Evolutionary conservation across 2,888 invertebrate species (phyloP).

Genomic region (Drosophila austrosaltans): DNA sequence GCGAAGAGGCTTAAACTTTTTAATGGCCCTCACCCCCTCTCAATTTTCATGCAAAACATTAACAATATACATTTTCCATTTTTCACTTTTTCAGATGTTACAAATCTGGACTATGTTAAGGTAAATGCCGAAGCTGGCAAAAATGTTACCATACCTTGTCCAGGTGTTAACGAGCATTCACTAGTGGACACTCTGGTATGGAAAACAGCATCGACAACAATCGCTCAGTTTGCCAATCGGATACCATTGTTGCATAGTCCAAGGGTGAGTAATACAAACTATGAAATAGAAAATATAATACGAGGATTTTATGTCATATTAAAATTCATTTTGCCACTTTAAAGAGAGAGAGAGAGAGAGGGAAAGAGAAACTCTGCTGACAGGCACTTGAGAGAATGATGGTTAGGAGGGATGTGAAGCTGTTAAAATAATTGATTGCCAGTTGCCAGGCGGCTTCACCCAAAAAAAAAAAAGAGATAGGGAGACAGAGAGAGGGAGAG

Average conservation of each 20-base stretch:
- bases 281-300: constrained; percentile 29
- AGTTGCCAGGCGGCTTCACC: constrained; percentile 54
- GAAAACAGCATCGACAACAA: constrained; percentile 84
- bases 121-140: constrained; percentile 87
- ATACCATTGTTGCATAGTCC: constrained; percentile 84
- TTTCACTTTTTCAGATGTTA: constrained; percentile 84
- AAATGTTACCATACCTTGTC: constrained; percentile 88
- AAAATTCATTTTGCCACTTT: constrained; percentile 69
- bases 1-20: constrained; percentile 6
- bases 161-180: constrained; percentile 88
- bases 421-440: constrained; percentile 79
- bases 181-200: constrained; percentile 87
- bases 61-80: not conserved
- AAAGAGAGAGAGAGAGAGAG: too few species aligned
- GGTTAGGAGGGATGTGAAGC: constrained; percentile 47
- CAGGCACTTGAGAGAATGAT: constrained; percentile 42
- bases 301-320: constrained; percentile 57
- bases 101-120: constrained; percentile 85
- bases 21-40: constrained; percentile 4
- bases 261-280: constrained; percentile 78
- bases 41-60: not conserved
- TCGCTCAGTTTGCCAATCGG: constrained; percentile 84
- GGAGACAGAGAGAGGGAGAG: constrained; percentile 28
- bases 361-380: constrained; percentile 27
- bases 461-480: constrained; percentile 21